Evolutionary conservation across 1,140 invertebrate genomes (phyloP).

Genomic region (Myzus persicae): DNA sequence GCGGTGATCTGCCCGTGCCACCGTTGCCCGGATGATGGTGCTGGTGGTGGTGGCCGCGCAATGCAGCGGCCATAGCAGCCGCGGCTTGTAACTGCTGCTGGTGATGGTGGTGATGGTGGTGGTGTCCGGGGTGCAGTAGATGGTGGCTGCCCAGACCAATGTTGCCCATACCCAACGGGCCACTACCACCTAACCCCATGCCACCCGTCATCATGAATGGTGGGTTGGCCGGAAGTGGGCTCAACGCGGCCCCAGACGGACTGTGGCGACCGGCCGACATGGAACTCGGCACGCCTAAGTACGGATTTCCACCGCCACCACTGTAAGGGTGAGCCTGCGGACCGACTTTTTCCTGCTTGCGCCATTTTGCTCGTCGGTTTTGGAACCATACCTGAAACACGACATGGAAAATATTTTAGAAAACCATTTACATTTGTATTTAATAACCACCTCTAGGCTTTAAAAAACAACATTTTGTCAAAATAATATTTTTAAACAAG

Average conservation of each 20-base stretch:
- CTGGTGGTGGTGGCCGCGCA: slow-evolving; percentile 31
- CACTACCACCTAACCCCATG: slow-evolving; percentile 64
- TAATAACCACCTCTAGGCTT: neutral
- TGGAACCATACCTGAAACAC: slow-evolving; percentile 94
- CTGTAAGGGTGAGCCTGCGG: slow-evolving; percentile 87
- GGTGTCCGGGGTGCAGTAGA: slow-evolving; percentile 66
- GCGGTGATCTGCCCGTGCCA: neutral
- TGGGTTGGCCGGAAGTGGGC: slow-evolving; percentile 70
- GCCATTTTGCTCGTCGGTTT: slow-evolving; percentile 92
- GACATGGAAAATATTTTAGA: slow-evolving; percentile 58
- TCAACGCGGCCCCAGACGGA: slow-evolving; percentile 74
- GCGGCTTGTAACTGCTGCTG: slow-evolving; percentile 16
- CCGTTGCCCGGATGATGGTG: neutral
- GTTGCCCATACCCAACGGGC: neutral
- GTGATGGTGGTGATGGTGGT: slow-evolving; percentile 26
- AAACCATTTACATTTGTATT: neutral
- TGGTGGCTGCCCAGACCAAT: slow-evolving; percentile 20
- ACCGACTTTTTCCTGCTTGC: slow-evolving; percentile 87
- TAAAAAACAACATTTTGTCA: too few relatives aligned
- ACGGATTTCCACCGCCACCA: slow-evolving; percentile 66
- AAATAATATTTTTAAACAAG: too few relatives aligned
- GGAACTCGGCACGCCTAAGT: slow-evolving; percentile 67
- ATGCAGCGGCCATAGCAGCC: neutral
- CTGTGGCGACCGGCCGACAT: slow-evolving; percentile 78
- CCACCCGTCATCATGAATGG: slow-evolving; percentile 64